Percentiles rank a stretch among this genome's conserved stretches.
These are phyloP conservation scores for Lepidurus arcticus DNA, from an alignment of 1,140 invertebrate species.

Conservation along the genomic window DNA sequence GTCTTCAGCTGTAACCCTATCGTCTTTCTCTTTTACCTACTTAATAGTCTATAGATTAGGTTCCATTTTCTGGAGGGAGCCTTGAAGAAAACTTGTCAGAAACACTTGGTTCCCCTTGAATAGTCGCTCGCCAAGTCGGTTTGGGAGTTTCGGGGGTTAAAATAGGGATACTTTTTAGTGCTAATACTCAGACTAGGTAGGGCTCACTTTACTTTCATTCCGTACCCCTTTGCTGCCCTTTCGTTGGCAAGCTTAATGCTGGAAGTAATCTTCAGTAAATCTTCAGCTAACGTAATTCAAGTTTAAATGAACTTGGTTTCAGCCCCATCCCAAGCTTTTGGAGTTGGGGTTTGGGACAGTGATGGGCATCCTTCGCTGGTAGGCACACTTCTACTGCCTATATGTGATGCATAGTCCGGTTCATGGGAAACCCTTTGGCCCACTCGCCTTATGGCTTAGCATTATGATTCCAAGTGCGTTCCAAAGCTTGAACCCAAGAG, in stretches of 20 bases:
- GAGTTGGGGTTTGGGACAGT: too few relatives aligned
- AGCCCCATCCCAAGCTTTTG: too few relatives aligned
- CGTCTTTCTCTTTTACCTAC: neutral
- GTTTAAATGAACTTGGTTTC: too few relatives aligned
- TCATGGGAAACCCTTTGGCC: neutral
- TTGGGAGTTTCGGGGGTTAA: neutral
- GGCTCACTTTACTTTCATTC: too few relatives aligned
- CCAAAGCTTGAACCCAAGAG: neutral
- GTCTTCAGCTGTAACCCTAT: neutral
- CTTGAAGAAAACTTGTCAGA: neutral
- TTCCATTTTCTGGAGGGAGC: neutral
- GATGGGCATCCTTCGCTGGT: too few relatives aligned
- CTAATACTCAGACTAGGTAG: too few relatives aligned
- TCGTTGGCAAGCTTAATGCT: too few relatives aligned
- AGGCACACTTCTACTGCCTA: too few relatives aligned
- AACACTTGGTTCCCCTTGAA: neutral
- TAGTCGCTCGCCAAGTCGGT: neutral
- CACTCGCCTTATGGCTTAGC: neutral
- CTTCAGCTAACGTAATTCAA: too few relatives aligned
- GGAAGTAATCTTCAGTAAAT: too few relatives aligned
- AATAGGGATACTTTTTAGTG: neutral
- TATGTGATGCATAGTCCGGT: too few relatives aligned
- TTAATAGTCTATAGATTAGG: neutral
- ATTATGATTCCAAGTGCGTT: conserved; percentile 7
- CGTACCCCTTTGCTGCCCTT: too few relatives aligned